A percentile compares a stretch with the other conserved stretches of the same genome.
phyloP scores from a whole-genome alignment of 2,888 invertebrate species.

The Xylota segnis region DNA sequence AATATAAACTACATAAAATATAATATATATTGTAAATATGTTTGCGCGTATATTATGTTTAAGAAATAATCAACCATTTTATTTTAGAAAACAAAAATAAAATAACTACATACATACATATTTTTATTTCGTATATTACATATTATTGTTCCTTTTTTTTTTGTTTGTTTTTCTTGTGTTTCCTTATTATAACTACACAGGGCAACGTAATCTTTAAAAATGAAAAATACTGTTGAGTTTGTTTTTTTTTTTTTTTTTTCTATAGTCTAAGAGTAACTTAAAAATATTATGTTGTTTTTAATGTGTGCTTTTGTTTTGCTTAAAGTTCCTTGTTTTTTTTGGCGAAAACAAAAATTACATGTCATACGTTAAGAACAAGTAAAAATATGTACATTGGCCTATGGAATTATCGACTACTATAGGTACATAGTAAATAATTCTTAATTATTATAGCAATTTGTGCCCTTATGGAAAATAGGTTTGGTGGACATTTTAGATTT shows the following conservation, averaged over 20 bases:
- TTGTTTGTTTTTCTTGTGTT: conserved; percentile 17
- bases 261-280: conserved; percentile 44
- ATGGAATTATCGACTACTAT: conserved; percentile 16
- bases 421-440: neutral
- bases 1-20: conserved; percentile 22
- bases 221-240: conserved; percentile 72
- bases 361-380: conserved; percentile 24
- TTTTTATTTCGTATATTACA: conserved; percentile 12
- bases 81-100: conserved; percentile 33
- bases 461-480: neutral
- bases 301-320: conserved; percentile 10
- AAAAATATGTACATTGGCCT: conserved; percentile 68
- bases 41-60: conserved; percentile 17
- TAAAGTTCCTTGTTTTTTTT: neutral
- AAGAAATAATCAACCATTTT: conserved; percentile 57
- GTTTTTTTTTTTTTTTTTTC: conserved; percentile 31
- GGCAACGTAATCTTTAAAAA: conserved; percentile 38
- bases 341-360: conserved; percentile 11
- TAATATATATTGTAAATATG: conserved; percentile 36
- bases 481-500: neutral
- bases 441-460: neutral
- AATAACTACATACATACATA: conserved; percentile 24
- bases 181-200: conserved; percentile 29
- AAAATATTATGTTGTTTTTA: conserved; percentile 27
- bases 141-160: conserved; percentile 12